These are phyloP conservation scores for Nesoenas mayeri DNA, from an alignment of 2,113 vertebrate genomes.

Conservation along the genomic window DNA sequence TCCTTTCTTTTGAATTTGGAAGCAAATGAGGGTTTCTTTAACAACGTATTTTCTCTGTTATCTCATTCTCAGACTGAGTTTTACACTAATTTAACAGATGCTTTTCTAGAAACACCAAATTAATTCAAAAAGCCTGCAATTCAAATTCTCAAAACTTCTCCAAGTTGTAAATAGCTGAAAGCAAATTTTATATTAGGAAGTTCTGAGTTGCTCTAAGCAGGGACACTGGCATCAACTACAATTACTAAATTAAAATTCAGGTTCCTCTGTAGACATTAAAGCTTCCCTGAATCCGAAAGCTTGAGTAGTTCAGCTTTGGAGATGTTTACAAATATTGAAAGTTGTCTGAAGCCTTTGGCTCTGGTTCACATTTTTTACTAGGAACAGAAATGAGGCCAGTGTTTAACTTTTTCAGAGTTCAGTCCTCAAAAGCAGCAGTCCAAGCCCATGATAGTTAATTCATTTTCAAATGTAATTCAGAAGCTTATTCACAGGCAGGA, in stretches of 20 bases:
- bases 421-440: background rate
- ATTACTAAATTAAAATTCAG: slow-evolving; percentile 6
- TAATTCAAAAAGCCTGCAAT: background rate
- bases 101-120: background rate
- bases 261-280: background rate
- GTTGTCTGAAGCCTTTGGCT: background rate
- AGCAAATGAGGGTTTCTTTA: background rate
- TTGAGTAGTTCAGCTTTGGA: background rate
- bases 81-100: background rate
- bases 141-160: background rate
- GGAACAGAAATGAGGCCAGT: background rate
- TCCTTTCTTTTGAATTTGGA: background rate
- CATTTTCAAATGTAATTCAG: background rate
- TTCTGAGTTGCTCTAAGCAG: background rate
- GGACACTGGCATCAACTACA: background rate
- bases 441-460: background rate
- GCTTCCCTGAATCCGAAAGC: background rate
- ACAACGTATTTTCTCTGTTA: background rate
- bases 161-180: slow-evolving; percentile 5
- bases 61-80: background rate
- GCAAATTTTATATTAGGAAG: background rate
- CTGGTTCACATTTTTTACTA: background rate
- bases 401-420: background rate
- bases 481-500: background rate
- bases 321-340: background rate